Evolutionary conservation across 2,113 vertebrate genomes (phyloP), one percentile per base, ranked within the genome.

Genomic region (Piaya cayana): DNA sequence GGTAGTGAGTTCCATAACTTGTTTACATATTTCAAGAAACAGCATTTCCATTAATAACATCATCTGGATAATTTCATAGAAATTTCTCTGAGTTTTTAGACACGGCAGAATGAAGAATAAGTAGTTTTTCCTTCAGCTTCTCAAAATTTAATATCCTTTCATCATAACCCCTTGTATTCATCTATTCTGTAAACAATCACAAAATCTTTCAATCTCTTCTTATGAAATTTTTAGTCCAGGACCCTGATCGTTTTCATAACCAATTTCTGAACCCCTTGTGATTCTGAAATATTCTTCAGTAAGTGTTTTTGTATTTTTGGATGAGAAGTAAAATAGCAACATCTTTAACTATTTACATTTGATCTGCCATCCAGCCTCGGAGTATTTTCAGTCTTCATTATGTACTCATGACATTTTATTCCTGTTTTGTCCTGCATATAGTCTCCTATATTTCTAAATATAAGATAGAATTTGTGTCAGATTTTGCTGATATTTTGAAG

Each of bases 161-260:
- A 49, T 74, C 42, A 36, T 29, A 80, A 50, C 42, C 70, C 52
- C 32, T 81, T 72, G 43, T 56, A 67, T 85, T 70, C 68, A 67
- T 74, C 42, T 74, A 32, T 82, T 80, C 56, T 95, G 47, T 91
- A 95, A 95, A 94, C 43, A 88, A 27, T 52, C 68, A 42, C 17
- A 20, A 37, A 86, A 82, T 88, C 91, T 95, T 82, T 90, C 84
- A 67, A 79, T 96, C 92, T 92, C 67, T 60, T 90, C 65, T 91
- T 79, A 95, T 93, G 94, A 95, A 85, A 56, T 70, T 90, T 86
- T 95, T 84, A 74, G 80, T 93, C 63, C 60, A 78, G 71, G 37
- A 9, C 20, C 16, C 19, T 43, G 56, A 70, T 65, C 17, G 62
- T 65, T 67, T 83, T 94, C 89, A 83, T 95, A 95, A 90, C 64